Percentiles rank a stretch among this genome's conserved stretches.
Conservation (phyloP, 2,113 vertebrate genomes). For the Nibea coibor region DNA sequence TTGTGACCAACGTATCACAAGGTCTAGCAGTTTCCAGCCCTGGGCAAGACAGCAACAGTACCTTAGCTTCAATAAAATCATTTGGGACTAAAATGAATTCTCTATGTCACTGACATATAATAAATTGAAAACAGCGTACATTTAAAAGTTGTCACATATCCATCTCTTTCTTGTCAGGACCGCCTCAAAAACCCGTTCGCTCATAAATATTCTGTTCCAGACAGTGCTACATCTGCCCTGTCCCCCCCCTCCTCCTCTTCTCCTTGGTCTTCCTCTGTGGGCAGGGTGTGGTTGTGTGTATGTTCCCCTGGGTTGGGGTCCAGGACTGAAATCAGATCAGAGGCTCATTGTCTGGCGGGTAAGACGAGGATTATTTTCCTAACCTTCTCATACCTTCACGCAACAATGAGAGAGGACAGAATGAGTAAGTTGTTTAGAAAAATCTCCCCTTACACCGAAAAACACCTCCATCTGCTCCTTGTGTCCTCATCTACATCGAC, state of each 20-base stretch:
- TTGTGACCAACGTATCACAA: slow-evolving; percentile 53
- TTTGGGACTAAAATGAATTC: slow-evolving; percentile 24
- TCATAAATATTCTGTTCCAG: slow-evolving; percentile 35
- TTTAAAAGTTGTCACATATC: slow-evolving; percentile 32
- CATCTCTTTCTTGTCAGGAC: slow-evolving; percentile 43
- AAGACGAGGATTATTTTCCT: slow-evolving; percentile 71
- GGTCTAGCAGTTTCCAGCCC: slow-evolving; percentile 45
- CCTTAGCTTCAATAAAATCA: slow-evolving; percentile 43
- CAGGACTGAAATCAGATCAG: slow-evolving; percentile 73
- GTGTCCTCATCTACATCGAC: slow-evolving; percentile 71
- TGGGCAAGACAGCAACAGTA: slow-evolving; percentile 38
- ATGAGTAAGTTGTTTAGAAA: slow-evolving; percentile 75
- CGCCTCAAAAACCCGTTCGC: slow-evolving; percentile 16
- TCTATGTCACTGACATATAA: slow-evolving; percentile 21
- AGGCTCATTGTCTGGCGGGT: slow-evolving; percentile 73
- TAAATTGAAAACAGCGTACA: slow-evolving; percentile 28
- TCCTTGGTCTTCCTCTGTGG: slow-evolving; percentile 52
- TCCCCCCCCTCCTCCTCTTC: not conserved
- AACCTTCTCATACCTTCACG: slow-evolving; percentile 78
- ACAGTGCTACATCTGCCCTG: slow-evolving; percentile 2
- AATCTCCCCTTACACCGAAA: slow-evolving; percentile 72
- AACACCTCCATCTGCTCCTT: slow-evolving; percentile 72
- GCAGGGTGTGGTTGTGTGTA: slow-evolving; percentile 68
- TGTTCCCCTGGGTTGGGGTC: slow-evolving; percentile 64
- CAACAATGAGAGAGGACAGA: slow-evolving; percentile 74